Percentiles rank a stretch among this genome's conserved stretches.
Conservation (phyloP, 1,140 invertebrate genomes). For the Brachionus asplanchnoidis region DNA sequence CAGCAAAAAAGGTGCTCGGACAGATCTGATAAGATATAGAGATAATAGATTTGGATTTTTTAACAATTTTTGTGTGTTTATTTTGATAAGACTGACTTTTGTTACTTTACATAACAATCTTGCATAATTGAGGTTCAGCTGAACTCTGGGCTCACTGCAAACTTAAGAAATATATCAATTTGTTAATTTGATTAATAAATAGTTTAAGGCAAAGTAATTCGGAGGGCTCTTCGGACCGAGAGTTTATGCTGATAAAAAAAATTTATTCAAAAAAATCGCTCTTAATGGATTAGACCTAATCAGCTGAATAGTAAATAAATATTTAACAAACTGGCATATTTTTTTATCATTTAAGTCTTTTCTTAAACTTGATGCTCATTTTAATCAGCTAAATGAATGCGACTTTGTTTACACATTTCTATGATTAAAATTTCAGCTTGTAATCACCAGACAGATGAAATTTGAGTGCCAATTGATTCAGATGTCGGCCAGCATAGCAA, state of each 20-base stretch:
- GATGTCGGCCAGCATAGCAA: not conserved
- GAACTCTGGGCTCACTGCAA: not conserved
- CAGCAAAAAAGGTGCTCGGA: not conserved
- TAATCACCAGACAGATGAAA: not conserved
- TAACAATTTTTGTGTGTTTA: not conserved
- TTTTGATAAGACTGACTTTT: not conserved
- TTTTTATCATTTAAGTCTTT: slow-evolving; percentile 5
- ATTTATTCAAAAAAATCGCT: not conserved
- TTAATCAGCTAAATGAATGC: not conserved
- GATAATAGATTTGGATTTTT: not conserved
- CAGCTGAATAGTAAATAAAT: not conserved
- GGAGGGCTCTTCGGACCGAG: not conserved
- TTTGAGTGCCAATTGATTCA: not conserved
- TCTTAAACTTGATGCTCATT: not conserved
- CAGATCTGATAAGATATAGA: not conserved
- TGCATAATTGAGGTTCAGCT: not conserved
- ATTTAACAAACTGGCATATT: not conserved
- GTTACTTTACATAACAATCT: not conserved
- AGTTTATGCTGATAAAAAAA: not conserved
- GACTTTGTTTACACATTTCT: not conserved
- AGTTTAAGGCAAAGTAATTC: not conserved
- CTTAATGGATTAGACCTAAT: not conserved
- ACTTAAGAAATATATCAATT: not conserved
- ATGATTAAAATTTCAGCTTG: not conserved
- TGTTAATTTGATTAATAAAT: slow-evolving; percentile 1